These are phyloP conservation scores for Amblyopsis hoosieri DNA, from an alignment of 2,797 vertebrate species.

Conservation along the genomic window DNA sequence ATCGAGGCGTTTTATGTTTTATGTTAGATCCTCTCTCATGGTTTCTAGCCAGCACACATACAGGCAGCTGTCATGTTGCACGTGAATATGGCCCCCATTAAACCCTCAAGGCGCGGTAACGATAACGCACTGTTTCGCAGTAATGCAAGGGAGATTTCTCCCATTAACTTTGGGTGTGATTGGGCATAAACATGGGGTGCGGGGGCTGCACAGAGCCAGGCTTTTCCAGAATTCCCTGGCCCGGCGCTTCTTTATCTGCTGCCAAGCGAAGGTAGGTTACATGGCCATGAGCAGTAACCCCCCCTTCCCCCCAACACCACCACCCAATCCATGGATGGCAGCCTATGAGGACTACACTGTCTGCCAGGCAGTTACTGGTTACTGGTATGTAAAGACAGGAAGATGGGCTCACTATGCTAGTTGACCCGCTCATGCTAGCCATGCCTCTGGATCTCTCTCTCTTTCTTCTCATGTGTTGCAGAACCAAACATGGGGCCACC, in stretches of 20 bases:
- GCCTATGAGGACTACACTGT: slow-evolving; percentile 43
- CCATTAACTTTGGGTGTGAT: slow-evolving; percentile 73
- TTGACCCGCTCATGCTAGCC: slow-evolving; percentile 32
- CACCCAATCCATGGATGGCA: slow-evolving; percentile 49
- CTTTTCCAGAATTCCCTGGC: slow-evolving; percentile 67
- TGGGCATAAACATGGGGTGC: slow-evolving; percentile 64
- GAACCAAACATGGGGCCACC: not conserved
- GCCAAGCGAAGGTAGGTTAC: slow-evolving; percentile 69
- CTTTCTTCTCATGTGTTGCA: slow-evolving; percentile 18
- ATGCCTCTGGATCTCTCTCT: slow-evolving; percentile 12
- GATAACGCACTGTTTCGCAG: slow-evolving; percentile 57
- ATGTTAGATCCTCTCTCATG: slow-evolving; percentile 20
- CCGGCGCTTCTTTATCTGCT: slow-evolving; percentile 28
- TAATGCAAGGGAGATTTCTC: slow-evolving; percentile 59
- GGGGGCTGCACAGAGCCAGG: slow-evolving; percentile 44
- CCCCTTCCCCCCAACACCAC: not conserved
- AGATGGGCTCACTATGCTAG: slow-evolving; percentile 59
- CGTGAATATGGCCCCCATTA: slow-evolving; percentile 42
- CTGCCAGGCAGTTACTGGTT: slow-evolving; percentile 44
- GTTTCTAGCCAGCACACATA: slow-evolving; percentile 28
- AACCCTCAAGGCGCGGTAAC: slow-evolving; percentile 52
- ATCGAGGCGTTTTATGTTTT: slow-evolving; percentile 24
- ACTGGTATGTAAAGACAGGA: slow-evolving; percentile 54
- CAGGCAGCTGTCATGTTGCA: slow-evolving; percentile 59
- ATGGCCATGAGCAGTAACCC: slow-evolving; percentile 45